Evolutionary conservation across 2,888 invertebrate species (phyloP).

Genomic region (Gerris lacustris): DNA sequence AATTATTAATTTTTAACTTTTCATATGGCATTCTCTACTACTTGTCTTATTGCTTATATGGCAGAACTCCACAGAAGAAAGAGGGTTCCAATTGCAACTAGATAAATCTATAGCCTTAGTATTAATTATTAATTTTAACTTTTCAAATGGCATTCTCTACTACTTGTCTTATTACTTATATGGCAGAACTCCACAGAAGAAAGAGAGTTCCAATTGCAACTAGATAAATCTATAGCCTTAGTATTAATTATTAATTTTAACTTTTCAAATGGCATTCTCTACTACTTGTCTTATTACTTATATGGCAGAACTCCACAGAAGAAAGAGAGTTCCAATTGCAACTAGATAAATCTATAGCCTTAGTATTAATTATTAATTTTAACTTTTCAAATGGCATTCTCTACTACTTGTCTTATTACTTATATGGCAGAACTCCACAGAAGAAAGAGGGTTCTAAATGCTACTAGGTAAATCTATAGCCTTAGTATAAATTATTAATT

Average conservation of each 20-base stretch:
- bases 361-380: not conserved
- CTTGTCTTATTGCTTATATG: conserved; percentile 50
- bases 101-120: too few species aligned
- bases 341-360: not conserved
- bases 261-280: too few species aligned
- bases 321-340: conserved; percentile 35
- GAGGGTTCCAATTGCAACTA: conserved; percentile 30
- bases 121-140: too few species aligned
- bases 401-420: conserved; percentile 30
- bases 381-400: not conserved
- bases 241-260: not conserved
- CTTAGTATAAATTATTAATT: not conserved
- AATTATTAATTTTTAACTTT: too few species aligned
- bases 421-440: conserved; percentile 50
- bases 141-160: too few species aligned
- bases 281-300: too few species aligned
- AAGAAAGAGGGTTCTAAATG: conserved; percentile 35
- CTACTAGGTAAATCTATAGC: not conserved
- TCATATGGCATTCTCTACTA: too few species aligned
- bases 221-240: not conserved
- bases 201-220: conserved; percentile 33
- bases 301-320: conserved; percentile 47
- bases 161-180: too few species aligned
- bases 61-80: conserved; percentile 46
- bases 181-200: conserved; percentile 47